These are phyloP conservation scores for Tetrao urogallus DNA, from an alignment of 2,113 vertebrate species.

Conservation along the genomic window DNA sequence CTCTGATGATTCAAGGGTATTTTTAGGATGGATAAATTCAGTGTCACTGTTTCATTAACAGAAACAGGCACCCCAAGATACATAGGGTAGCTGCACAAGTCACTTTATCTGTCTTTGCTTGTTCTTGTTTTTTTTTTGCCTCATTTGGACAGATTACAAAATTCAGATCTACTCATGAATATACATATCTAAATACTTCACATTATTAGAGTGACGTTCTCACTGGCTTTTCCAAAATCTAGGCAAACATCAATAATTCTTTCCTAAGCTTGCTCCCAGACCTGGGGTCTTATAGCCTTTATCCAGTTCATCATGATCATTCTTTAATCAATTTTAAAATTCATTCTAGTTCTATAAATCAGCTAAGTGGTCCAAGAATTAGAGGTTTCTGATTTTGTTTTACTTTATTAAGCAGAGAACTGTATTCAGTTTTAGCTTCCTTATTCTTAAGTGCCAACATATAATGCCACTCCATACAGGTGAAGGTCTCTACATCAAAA, in stretches of 20 bases:
- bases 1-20: fast-evolving
- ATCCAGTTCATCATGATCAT: neutral
- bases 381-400: neutral
- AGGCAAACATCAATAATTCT: neutral
- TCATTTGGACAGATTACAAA: neutral
- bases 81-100: neutral
- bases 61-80: neutral
- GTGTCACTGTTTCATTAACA: neutral
- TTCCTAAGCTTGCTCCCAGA: neutral
- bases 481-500: slow-evolving; percentile 28
- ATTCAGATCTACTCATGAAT: neutral
- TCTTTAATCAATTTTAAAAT: neutral
- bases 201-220: neutral
- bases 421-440: neutral
- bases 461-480: neutral
- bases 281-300: neutral
- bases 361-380: neutral
- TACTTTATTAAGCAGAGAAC: neutral
- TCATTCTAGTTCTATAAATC: neutral
- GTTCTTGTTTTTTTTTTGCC: neutral
- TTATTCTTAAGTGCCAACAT: neutral
- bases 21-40: neutral
- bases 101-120: neutral
- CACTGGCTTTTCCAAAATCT: neutral
- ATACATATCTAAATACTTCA: neutral